These are phyloP conservation scores for Eristalis pertinax DNA, from an alignment of 2,888 invertebrate species.

Conservation along the genomic window DNA sequence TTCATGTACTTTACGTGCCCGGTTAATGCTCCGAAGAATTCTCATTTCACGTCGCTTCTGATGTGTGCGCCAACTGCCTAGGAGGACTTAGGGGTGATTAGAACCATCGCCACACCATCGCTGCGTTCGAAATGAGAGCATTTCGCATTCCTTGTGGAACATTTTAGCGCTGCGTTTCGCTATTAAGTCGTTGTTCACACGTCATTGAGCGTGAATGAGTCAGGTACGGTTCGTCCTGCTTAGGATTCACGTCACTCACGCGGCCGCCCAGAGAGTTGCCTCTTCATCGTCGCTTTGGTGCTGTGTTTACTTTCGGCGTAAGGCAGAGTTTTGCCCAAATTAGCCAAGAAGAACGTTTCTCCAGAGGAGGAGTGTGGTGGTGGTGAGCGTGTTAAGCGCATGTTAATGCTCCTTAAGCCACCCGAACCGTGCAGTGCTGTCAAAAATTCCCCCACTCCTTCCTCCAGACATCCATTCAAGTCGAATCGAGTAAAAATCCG, in stretches of 20 bases:
- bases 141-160: slow-evolving; percentile 45
- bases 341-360: not conserved
- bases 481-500: slow-evolving; percentile 16
- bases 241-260: slow-evolving; percentile 44
- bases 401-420: slow-evolving; percentile 21
- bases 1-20: slow-evolving; percentile 49
- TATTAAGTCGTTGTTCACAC: slow-evolving; percentile 69
- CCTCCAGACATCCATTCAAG: not conserved
- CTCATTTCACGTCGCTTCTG: not conserved
- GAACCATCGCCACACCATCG: not conserved
- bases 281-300: no score
- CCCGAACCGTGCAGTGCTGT: not conserved
- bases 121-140: slow-evolving; percentile 4
- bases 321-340: not conserved
- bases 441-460: not conserved
- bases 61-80: not conserved
- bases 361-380: not conserved
- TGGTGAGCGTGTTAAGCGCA: slow-evolving; percentile 29
- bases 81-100: slow-evolving; percentile 39
- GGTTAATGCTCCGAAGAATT: slow-evolving; percentile 44
- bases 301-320: not conserved
- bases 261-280: not conserved
- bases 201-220: slow-evolving; percentile 65
- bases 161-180: slow-evolving; percentile 65
- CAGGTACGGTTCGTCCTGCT: slow-evolving; percentile 27